A percentile compares a stretch with the other conserved stretches of the same genome.
Evolutionary conservation across 2,797 vertebrate genomes (phyloP).

Genomic region (Pristis pectinata): DNA sequence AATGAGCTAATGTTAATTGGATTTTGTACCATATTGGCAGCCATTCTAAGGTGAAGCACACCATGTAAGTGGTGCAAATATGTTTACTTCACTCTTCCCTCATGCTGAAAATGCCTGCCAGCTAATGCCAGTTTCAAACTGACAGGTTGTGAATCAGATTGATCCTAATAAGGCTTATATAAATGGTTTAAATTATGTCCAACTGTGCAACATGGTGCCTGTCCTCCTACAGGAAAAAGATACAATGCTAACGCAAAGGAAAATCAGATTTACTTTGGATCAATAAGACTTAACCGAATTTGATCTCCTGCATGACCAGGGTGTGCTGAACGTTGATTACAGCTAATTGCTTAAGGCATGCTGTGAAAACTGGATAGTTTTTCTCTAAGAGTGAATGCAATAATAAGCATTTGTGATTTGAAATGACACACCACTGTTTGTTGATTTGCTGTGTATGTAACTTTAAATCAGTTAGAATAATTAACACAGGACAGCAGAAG

Average conservation of each 20-base stretch:
- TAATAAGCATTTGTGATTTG: neutral
- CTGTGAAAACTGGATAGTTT: neutral
- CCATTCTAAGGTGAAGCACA: neutral
- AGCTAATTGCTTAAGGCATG: constrained; percentile 20
- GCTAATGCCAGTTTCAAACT: constrained; percentile 19
- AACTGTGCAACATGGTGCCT: neutral
- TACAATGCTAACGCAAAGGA: neutral
- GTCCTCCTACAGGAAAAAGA: neutral
- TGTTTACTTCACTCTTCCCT: neutral
- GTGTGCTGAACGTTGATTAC: constrained; percentile 14
- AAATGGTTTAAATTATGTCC: neutral
- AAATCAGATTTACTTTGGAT: constrained; percentile 29
- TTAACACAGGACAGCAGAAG: neutral
- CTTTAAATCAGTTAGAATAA: constrained; percentile 7
- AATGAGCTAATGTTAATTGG: neutral
- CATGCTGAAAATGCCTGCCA: constrained; percentile 5
- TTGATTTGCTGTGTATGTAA: neutral
- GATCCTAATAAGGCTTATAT: constrained; percentile 22
- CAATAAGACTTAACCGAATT: constrained; percentile 7
- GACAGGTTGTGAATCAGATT: neutral
- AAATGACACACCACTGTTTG: neutral
- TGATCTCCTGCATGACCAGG: neutral
- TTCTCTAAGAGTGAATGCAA: neutral
- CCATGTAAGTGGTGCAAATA: neutral
- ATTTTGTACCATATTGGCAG: constrained; percentile 22